Evolutionary conservation across 2,888 invertebrate genomes (phyloP).

Genomic region (Chrysolina oricalcia): DNA sequence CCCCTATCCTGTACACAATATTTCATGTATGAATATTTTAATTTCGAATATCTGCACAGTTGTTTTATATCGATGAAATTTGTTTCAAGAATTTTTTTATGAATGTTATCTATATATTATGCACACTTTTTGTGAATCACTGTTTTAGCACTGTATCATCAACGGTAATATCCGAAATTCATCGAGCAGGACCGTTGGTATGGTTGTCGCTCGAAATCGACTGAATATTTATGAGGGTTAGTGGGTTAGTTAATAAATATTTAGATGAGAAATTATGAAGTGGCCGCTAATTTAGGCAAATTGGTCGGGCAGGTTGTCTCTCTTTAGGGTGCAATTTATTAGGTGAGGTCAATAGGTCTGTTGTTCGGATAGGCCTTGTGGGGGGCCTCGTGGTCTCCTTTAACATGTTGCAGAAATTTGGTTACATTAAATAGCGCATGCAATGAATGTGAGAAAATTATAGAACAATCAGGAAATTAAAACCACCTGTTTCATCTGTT

Average conservation of each 20-base stretch:
- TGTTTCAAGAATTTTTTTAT: too few relatives aligned
- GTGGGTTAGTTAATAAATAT: slow-evolving; percentile 33
- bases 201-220: not conserved
- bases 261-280: slow-evolving; percentile 28
- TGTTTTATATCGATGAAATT: too few relatives aligned
- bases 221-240: slow-evolving; percentile 37
- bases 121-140: not conserved
- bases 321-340: slow-evolving; percentile 23
- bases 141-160: not conserved
- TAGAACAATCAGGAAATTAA: too few relatives aligned
- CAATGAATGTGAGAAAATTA: too few relatives aligned
- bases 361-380: not conserved
- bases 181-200: slow-evolving; percentile 16
- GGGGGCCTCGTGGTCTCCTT: not conserved
- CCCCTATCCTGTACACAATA: too few relatives aligned
- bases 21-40: too few relatives aligned
- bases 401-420: not conserved
- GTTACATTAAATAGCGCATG: not conserved
- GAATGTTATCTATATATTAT: too few relatives aligned
- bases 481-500: too few relatives aligned
- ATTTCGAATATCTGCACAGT: too few relatives aligned
- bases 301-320: slow-evolving; percentile 24
- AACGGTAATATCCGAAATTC: slow-evolving; percentile 5
- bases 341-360: not conserved
- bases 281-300: slow-evolving; percentile 29